Evolutionary conservation across 2,113 vertebrate species (phyloP), one percentile per base, ranked within the genome.

Genomic region (Zosterops lateralis): DNA sequence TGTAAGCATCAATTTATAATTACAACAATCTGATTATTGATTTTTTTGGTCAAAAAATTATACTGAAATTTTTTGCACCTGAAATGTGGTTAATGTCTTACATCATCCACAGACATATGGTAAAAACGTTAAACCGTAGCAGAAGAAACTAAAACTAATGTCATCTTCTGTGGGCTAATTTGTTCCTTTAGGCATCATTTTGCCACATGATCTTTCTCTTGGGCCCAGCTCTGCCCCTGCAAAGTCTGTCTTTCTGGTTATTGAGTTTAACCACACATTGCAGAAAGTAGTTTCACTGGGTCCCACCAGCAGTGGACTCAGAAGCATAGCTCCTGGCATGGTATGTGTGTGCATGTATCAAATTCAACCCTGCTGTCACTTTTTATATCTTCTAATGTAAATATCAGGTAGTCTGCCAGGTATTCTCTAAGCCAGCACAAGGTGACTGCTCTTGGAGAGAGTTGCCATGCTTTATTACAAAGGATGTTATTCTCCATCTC

Each of bases 181-280:
- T 74, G 29, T 74, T 96, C 82, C 76, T 92, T 70, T 5, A 85
- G 88, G 83, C 85, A 80, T 34, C 20, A 10, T 94, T 86, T 85
- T 83, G 75, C 47, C 47, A 74, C 50, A 21, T 90, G 75, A 92
- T 85, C 74, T 87, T 94, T 83, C 90, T 83, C 65, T 40, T 32
- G 85, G 83, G 76, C 56, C 56, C 51, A 31, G 38, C 47, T 86
- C 75, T 83, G 85, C 25, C 56, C 24, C 15, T 56, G 19, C 66
- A 82, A 73, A 15, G 12, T 84, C 81, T 95, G 44, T 64, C 70
- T 87, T 51, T 51, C 73, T n/a, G 20, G 13, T 72, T 79, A 26
- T 12, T 67, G 61, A 70, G 28, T 65, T 65, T 51, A 87, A 80
- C 36, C 64, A 66, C 29, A 36, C 29, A 6, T 29, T 83, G 68